phyloP scores from a whole-genome alignment of 2,888 invertebrate genomes.

The Hedya salicella region DNA sequence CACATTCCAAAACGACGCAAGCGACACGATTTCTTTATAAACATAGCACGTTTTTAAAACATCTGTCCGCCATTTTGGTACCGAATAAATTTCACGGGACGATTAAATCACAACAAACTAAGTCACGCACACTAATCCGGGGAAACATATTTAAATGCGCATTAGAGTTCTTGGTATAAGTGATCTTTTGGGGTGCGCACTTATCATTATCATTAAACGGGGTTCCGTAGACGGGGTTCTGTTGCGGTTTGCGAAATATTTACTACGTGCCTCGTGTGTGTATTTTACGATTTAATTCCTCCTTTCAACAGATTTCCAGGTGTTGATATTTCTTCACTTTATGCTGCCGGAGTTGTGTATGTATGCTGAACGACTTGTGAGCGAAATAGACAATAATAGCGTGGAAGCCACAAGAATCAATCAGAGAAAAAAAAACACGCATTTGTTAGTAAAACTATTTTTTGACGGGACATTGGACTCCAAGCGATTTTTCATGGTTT shows the following conservation, averaged over 20 bases:
- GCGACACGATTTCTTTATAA: conserved; percentile 42
- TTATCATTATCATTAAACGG: conserved; percentile 66
- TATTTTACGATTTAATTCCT: conserved; percentile 15
- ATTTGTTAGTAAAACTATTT: too few relatives aligned
- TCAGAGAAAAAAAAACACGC: too few relatives aligned
- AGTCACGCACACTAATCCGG: conserved; percentile 64
- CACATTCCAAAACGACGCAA: background rate
- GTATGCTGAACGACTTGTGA: too few relatives aligned
- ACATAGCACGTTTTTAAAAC: background rate
- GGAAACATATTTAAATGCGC: conserved; percentile 72
- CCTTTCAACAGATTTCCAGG: too few relatives aligned
- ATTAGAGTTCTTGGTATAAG: conserved; percentile 71
- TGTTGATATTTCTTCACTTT: too few relatives aligned
- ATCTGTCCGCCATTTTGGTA: conserved; percentile 48
- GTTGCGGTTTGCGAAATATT: background rate
- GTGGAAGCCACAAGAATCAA: too few relatives aligned
- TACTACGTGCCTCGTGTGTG: background rate
- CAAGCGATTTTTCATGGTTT: too few relatives aligned
- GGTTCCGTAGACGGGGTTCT: conserved; percentile 35
- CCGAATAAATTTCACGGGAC: conserved; percentile 68
- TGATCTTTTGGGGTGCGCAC: conserved; percentile 58
- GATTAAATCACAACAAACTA: conserved; percentile 64
- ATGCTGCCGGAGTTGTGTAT: too few relatives aligned
- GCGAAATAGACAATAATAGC: too few relatives aligned
- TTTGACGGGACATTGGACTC: too few relatives aligned